Percentiles rank a stretch among this genome's conserved stretches.
These are phyloP conservation scores for Neria commutata DNA, from an alignment of 2,888 invertebrate genomes.

Conservation along the genomic window DNA sequence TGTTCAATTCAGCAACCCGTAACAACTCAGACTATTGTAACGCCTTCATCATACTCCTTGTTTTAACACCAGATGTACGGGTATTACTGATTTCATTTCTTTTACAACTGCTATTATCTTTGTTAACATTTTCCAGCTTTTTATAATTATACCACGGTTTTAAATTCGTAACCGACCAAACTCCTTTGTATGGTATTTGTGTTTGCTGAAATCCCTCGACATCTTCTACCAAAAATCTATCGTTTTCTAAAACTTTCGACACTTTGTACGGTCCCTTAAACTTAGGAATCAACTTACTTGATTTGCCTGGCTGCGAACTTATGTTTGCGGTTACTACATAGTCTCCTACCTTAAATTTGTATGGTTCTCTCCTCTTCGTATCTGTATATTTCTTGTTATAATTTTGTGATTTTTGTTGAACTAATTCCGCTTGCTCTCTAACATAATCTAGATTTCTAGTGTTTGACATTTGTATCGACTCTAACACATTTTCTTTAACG, in stretches of 20 bases:
- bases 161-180: not conserved
- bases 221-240: constrained; percentile 31
- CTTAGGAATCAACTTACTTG: constrained; percentile 40
- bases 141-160: not conserved
- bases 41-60: too few species aligned
- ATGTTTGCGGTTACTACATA: constrained; percentile 38
- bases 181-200: constrained; percentile 28
- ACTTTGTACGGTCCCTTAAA: too few species aligned
- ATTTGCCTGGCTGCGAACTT: constrained; percentile 32
- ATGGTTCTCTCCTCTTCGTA: constrained; percentile 14
- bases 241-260: constrained; percentile 30
- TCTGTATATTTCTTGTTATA: constrained; percentile 12
- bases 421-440: not conserved
- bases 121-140: too few species aligned
- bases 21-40: too few species aligned
- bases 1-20: too few species aligned
- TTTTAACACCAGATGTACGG: too few species aligned
- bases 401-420: not conserved
- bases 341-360: constrained; percentile 27
- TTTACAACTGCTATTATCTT: too few species aligned
- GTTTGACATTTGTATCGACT: not conserved
- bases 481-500: constrained; percentile 20
- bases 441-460: not conserved
- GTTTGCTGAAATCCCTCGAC: too few species aligned
- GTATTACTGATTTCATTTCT: too few species aligned